These are phyloP conservation scores for Galerucella nymphaeae DNA, from an alignment of 2,888 invertebrate genomes.

Conservation along the genomic window DNA sequence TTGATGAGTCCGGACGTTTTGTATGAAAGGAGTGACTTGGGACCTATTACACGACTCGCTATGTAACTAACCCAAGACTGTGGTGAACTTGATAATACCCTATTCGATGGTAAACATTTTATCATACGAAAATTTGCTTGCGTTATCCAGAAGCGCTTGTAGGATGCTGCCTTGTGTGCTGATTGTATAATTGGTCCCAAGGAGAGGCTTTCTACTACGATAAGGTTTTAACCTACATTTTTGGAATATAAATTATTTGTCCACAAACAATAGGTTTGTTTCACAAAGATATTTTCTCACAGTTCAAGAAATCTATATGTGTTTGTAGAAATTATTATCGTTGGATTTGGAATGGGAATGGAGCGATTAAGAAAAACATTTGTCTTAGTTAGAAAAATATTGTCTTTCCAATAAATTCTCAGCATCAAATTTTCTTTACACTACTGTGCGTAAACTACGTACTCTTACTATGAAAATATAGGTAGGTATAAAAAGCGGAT, in stretches of 20 bases:
- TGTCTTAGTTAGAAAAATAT: no score
- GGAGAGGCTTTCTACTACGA: slow-evolving; percentile 2
- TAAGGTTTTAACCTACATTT: not conserved
- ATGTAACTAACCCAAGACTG: slow-evolving; percentile 36
- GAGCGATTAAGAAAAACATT: no score
- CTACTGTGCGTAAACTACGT: no score
- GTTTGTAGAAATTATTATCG: no score
- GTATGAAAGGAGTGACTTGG: slow-evolving; percentile 33
- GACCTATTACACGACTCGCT: slow-evolving; percentile 31
- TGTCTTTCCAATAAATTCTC: no score
- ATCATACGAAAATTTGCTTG: slow-evolving; percentile 31
- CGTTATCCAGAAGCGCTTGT: slow-evolving; percentile 29
- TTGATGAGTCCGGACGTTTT: slow-evolving; percentile 32
- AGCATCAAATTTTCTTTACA: no score
- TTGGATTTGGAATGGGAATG: no score
- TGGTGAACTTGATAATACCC: slow-evolving; percentile 34
- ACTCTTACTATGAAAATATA: no score
- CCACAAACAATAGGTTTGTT: not conserved
- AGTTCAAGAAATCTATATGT: no score
- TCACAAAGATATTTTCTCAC: no score
- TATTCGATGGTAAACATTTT: slow-evolving; percentile 34
- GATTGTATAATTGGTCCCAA: slow-evolving; percentile 21
- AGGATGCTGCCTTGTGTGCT: slow-evolving; percentile 17
- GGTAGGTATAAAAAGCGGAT: no score
- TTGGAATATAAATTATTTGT: not conserved